Base-by-base conservation (phyloP, 35 echinoderm and acorn worm genomes). In the Strongylocentrotus purpuratus region DNA sequence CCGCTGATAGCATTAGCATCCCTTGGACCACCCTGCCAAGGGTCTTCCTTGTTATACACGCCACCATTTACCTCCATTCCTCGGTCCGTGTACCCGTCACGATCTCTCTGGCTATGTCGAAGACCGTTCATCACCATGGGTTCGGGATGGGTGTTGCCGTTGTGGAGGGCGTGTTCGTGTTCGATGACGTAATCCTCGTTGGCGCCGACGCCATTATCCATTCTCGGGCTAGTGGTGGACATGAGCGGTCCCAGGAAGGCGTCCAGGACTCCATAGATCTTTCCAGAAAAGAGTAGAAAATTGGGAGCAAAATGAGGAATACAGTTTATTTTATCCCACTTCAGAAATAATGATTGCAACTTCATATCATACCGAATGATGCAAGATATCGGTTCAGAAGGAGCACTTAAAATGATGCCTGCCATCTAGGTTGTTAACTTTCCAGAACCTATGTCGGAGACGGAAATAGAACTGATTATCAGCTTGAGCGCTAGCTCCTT, bases 41-140 rank as follows among this genome's bases (percentile, higher is more conserved):
- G 33, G 18, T 45, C 46, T 91, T 91, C 89, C 18, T 25, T 12
- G 46, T 33, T 91, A 91, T 48, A 93, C n/a, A 58, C 13, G 48
- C 91, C 25, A 31, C 91, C 91, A 93, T 93, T 93, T 93, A 93
- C 91, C 91, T 93, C 91, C 91, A 93, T 93, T 33, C 46, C 91
- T 33, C 91, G 45, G 28, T 93, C 91, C 45, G 58, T 33, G 91
- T 58, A 93, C n/a, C 33, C 46, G 14, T 93, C 91, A 22, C 91
- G 45, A 10, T 58, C 46, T 9, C 48, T 20, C 46, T 93, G 45
- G 91, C 91, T 93, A 7, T 93, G 91, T 13, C 91, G 45, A 4
- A 93, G 48, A 15, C 91, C 91, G 91, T 93, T 93, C 91, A 93
- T 93, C 91, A 58, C 46, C 17, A 93, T 33, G 8, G 91, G 91